Percentiles rank a stretch among this genome's conserved stretches.
Evolutionary conservation across 1,140 invertebrate genomes (phyloP).

Genomic region (Pinna nobilis): DNA sequence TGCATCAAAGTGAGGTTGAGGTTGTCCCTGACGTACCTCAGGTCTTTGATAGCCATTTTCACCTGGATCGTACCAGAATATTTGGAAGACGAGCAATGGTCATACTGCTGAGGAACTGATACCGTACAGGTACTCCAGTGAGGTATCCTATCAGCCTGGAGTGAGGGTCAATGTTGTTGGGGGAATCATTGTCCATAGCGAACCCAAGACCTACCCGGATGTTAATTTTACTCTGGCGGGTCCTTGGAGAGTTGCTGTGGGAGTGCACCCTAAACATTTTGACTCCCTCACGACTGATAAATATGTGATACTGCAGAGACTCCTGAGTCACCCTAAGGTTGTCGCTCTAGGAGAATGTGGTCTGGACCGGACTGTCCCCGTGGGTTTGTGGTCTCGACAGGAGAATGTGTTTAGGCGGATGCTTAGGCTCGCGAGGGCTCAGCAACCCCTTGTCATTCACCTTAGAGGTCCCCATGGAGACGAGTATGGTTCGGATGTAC

Average conservation of each 20-base stretch:
- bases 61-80: conserved; percentile 26
- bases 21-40: too few relatives aligned
- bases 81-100: neutral
- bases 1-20: too few relatives aligned
- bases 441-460: neutral
- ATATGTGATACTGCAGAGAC: neutral
- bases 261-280: conserved; percentile 19
- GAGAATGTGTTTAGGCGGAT: conserved; percentile 6
- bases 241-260: conserved; percentile 25
- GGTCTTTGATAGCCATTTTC: conserved; percentile 25
- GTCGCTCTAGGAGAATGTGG: conserved; percentile 14
- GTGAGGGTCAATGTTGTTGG: conserved; percentile 8
- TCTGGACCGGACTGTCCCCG: neutral
- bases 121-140: neutral
- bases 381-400: neutral
- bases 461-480: neutral
- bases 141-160: neutral
- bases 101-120: conserved; percentile 4
- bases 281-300: neutral
- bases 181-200: conserved; percentile 14
- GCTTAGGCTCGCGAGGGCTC: conserved; percentile 1
- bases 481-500: conserved; percentile 1
- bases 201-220: conserved; percentile 20
- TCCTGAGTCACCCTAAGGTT: conserved; percentile 9
- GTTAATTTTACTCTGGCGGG: conserved; percentile 1